phyloP scores from a whole-genome alignment of 2,888 invertebrate genomes.

The Apamea epomidion region DNA sequence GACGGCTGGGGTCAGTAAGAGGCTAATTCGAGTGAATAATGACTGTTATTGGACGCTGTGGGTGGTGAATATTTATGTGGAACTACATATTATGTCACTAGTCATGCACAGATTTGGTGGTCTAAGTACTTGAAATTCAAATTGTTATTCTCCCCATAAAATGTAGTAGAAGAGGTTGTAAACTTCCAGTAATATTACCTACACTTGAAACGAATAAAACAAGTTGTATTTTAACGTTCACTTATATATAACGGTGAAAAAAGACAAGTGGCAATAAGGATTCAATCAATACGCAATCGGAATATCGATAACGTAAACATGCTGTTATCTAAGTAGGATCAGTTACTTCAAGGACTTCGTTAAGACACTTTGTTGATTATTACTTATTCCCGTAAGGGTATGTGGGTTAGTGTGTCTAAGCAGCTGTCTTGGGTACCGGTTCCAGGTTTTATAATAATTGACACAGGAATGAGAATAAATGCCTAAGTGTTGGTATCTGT shows the following conservation, averaged over 20 bases:
- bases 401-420: slow-evolving; percentile 48
- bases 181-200: neutral
- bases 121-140: neutral
- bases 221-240: neutral
- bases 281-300: neutral
- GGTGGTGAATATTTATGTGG: slow-evolving; percentile 50
- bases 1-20: slow-evolving; percentile 64
- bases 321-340: slow-evolving; percentile 43
- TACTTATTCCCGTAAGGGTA: slow-evolving; percentile 20
- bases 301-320: slow-evolving; percentile 1
- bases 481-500: slow-evolving; percentile 16
- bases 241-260: neutral
- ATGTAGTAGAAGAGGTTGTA: neutral
- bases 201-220: neutral
- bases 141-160: neutral
- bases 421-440: slow-evolving; percentile 52
- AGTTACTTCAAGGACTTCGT: slow-evolving; percentile 16
- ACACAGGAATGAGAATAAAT: slow-evolving; percentile 13
- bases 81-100: slow-evolving; percentile 35
- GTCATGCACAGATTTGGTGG: slow-evolving; percentile 16
- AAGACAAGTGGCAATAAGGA: neutral
- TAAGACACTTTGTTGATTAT: slow-evolving; percentile 21
- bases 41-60: slow-evolving; percentile 44
- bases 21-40: slow-evolving; percentile 67
- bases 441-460: slow-evolving; percentile 29